These are phyloP conservation scores for Pentalonia nigronervosa DNA, from an alignment of 1,140 invertebrate genomes.

Conservation along the genomic window DNA sequence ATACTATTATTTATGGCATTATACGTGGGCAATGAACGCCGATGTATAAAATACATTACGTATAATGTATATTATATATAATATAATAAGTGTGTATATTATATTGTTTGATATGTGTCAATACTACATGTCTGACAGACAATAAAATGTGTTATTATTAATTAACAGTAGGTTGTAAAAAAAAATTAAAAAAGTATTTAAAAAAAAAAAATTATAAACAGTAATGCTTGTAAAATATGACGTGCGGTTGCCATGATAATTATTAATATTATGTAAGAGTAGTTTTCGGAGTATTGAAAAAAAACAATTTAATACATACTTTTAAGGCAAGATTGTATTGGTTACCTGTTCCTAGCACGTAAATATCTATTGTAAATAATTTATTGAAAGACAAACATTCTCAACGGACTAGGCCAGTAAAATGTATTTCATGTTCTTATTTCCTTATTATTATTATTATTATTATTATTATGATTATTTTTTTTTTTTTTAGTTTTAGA, in stretches of 20 bases:
- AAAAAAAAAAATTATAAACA: constrained; percentile 19
- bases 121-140: constrained; percentile 55
- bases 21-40: constrained; percentile 9
- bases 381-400: constrained; percentile 47
- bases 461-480: too few relatives aligned
- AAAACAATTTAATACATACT: constrained; percentile 44
- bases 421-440: constrained; percentile 42
- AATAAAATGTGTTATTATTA: constrained; percentile 58
- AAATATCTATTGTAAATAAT: constrained; percentile 55
- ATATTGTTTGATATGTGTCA: constrained; percentile 58
- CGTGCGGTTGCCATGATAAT: constrained; percentile 51
- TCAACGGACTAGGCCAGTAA: constrained; percentile 55
- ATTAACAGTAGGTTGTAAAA: constrained; percentile 53
- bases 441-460: constrained; percentile 12
- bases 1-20: constrained; percentile 47
- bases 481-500: constrained; percentile 49
- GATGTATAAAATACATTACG: constrained; percentile 18
- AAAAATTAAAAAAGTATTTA: constrained; percentile 15
- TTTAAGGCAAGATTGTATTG: constrained; percentile 54
- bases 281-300: constrained; percentile 34
- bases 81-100: constrained; percentile 29
- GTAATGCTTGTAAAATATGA: constrained; percentile 49
- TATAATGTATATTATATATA: constrained; percentile 35
- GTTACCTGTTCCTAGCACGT: constrained; percentile 57
- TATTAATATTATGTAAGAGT: constrained; percentile 47